Evolutionary conservation across 2,113 vertebrate species (phyloP), one percentile per base, ranked within the genome.

Genomic region (Indri indri): DNA sequence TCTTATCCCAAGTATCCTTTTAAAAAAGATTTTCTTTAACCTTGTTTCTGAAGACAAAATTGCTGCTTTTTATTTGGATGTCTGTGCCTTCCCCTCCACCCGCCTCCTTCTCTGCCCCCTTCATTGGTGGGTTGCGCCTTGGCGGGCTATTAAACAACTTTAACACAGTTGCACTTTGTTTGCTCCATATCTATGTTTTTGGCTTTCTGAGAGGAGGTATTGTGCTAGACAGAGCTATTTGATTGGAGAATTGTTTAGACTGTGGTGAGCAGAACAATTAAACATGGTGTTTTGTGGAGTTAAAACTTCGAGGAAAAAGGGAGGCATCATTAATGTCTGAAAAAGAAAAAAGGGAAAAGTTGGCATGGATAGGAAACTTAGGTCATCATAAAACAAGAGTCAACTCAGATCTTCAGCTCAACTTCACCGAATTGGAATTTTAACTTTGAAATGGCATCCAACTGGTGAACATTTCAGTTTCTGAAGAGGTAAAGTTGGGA

Each of bases 111-210:
- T 17, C 65, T 25, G 40, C 61, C 70, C 1, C 0, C 68, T 52
- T 42, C 61, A 76, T 1, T 97, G 92, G 91, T 96, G 86, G 97
- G 96, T 73, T 88, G 63, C 57, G 84, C 40, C 96, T 73, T 87
- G 97, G 97, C 87, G 32, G 91, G 97, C 97, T 97, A 96, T 98
- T 86, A 96, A 97, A 98, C 91, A 97, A 88, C 63, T 96, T 96
- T 54, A 94, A 98, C 86, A 99, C 97, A 98, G 97, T 50, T 80
- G 47, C 57, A 97, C 98, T 97, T 98, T 98, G 98, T 99, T 87
- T 97, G 94, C 93, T 76, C 20, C 74, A 34, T 71, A 54, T 97
- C 97, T 97, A 95, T 96, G 95, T 71, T 91, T 97, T 96, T 61
- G 0, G 57, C 94, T 86, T 86, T 86, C 95, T 98, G 97, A 99